phyloP scores from a whole-genome alignment of 1,140 invertebrate genomes.

The Brachystomella parvula region DNA sequence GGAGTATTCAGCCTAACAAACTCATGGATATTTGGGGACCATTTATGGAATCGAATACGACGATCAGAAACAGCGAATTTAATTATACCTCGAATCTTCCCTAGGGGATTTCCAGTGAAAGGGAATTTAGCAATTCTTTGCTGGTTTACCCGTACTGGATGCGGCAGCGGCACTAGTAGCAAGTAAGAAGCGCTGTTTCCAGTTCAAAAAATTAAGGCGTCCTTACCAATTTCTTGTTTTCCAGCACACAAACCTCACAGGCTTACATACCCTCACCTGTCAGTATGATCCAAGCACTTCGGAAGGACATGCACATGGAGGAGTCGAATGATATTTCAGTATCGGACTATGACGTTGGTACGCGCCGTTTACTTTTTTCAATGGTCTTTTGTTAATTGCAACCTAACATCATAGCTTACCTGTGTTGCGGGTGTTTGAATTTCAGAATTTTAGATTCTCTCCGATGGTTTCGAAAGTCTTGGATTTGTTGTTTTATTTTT shows the following conservation, averaged over 20 bases:
- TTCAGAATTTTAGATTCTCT: too few species aligned
- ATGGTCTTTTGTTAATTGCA: neutral
- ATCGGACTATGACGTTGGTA: constrained; percentile 37
- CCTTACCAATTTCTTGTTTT: neutral
- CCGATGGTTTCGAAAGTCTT: neutral
- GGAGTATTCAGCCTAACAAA: constrained; percentile 36
- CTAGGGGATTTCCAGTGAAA: constrained; percentile 26
- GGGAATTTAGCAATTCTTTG: constrained; percentile 37
- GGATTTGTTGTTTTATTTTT: neutral
- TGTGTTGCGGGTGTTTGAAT: too few species aligned
- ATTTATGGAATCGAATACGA: constrained; percentile 26
- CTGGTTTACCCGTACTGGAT: constrained; percentile 36
- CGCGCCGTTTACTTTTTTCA: neutral
- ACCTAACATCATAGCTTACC: neutral
- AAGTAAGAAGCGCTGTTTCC: constrained; percentile 43
- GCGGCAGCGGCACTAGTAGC: constrained; percentile 26
- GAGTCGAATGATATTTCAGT: constrained; percentile 36
- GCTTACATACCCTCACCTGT: constrained; percentile 8
- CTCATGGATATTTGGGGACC: constrained; percentile 35
- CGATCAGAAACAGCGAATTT: constrained; percentile 19
- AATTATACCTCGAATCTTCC: constrained; percentile 32
- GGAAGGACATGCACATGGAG: constrained; percentile 29
- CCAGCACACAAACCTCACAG: neutral
- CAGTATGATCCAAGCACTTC: constrained; percentile 26
- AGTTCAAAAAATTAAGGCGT: neutral